Evolutionary conservation across 2,797 vertebrate species (phyloP).

Genomic region (Sylvilagus floridanus): DNA sequence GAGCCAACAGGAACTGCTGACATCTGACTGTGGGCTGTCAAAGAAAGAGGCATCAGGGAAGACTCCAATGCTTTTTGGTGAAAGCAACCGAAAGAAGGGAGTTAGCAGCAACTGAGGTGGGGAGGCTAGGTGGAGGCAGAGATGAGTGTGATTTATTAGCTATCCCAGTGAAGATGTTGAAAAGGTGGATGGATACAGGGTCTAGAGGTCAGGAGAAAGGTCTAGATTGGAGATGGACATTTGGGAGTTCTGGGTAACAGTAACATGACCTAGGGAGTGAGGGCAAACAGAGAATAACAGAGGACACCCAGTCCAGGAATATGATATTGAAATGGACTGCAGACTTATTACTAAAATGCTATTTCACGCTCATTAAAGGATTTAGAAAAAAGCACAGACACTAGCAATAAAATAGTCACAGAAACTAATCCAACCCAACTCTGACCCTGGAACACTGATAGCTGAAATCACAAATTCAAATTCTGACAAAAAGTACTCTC

Average conservation of each 20-base stretch:
- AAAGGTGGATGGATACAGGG: not conserved
- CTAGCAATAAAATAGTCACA: not conserved
- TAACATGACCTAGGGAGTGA: not conserved
- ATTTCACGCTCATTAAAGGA: not conserved
- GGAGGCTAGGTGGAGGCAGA: not conserved
- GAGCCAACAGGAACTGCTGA: not conserved
- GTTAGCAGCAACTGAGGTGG: not conserved
- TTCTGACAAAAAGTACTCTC: not conserved
- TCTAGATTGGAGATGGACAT: not conserved
- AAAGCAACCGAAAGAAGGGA: not conserved
- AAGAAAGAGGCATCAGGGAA: not conserved
- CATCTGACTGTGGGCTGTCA: not conserved
- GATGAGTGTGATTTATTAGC: not conserved
- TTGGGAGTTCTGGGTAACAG: not conserved
- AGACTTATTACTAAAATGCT: not conserved
- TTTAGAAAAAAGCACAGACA: conserved; percentile 31
- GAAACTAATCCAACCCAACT: conserved; percentile 1
- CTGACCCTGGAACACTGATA: not conserved
- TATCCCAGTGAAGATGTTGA: not conserved
- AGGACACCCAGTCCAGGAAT: not conserved
- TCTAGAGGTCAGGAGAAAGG: conserved; percentile 8
- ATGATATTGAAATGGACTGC: not conserved
- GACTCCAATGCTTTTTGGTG: not conserved
- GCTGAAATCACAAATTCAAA: not conserved
- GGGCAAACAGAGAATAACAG: not conserved